phyloP scores from a whole-genome alignment of 2,888 invertebrate genomes.

The Portevinia maculata region DNA sequence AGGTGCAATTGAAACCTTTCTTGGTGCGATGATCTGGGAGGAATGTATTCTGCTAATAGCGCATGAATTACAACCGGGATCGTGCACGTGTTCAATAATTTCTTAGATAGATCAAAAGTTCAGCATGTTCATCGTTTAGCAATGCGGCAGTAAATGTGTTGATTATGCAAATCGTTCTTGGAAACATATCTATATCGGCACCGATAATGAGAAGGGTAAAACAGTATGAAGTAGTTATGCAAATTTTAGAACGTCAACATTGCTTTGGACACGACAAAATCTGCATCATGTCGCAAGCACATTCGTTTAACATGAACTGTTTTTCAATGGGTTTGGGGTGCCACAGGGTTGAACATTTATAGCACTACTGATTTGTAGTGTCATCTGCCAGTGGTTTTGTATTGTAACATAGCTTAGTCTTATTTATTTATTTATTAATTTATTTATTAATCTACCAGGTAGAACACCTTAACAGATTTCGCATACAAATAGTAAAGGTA shows the following conservation, averaged over 20 bases:
- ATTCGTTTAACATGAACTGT: too few species aligned
- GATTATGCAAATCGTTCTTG: constrained; percentile 56
- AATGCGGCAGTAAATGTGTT: constrained; percentile 36
- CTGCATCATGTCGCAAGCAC: too few species aligned
- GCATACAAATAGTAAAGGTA: too few species aligned
- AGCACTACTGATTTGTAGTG: too few species aligned
- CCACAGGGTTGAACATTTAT: too few species aligned
- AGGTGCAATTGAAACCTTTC: constrained; percentile 40
- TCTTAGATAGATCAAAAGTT: constrained; percentile 52
- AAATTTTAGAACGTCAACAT: background rate
- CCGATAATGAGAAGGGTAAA: background rate
- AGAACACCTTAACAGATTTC: too few species aligned
- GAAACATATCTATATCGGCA: constrained; percentile 34
- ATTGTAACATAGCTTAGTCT: too few species aligned
- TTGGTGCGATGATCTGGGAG: constrained; percentile 30
- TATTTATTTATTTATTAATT: too few species aligned
- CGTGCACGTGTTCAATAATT: constrained; percentile 48
- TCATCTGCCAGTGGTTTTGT: too few species aligned
- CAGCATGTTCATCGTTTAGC: constrained; percentile 33
- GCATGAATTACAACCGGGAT: constrained; percentile 43
- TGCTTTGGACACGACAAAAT: background rate
- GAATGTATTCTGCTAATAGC: constrained; percentile 39
- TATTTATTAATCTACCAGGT: too few species aligned
- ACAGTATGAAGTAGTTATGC: background rate
- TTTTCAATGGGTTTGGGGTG: too few species aligned